Percentiles rank a stretch among this genome's conserved stretches.
Evolutionary conservation across 2,113 vertebrate genomes (phyloP).

Genomic region (Grus americana): DNA sequence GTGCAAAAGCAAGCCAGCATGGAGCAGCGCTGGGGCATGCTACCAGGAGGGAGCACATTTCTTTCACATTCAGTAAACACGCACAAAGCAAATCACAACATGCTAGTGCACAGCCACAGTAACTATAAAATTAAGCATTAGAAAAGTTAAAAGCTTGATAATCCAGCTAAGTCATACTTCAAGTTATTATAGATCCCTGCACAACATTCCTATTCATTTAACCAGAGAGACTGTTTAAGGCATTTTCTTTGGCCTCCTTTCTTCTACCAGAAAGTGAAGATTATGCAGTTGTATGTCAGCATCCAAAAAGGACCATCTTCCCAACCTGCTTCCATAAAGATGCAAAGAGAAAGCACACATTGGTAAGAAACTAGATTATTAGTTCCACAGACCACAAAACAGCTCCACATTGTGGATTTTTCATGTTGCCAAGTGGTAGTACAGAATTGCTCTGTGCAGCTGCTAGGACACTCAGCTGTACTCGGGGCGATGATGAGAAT

Average conservation of each 20-base stretch:
- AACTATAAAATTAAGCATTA: not conserved
- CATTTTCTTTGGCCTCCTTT: slow-evolving; percentile 51
- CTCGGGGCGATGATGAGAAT: not conserved
- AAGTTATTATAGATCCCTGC: slow-evolving; percentile 25
- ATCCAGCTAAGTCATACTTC: not conserved
- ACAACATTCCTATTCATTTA: not conserved
- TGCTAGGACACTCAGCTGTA: not conserved
- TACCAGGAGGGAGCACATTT: not conserved
- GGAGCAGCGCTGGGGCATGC: not conserved
- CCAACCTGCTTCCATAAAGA: not conserved
- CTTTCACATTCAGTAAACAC: not conserved
- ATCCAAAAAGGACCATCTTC: not conserved
- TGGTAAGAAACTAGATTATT: not conserved
- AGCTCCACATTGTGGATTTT: not conserved
- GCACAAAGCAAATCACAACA: not conserved
- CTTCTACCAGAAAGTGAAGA: slow-evolving; percentile 16
- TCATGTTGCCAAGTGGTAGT: not conserved
- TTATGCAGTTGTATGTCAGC: not conserved
- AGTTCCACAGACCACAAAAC: not conserved
- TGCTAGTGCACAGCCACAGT: not conserved
- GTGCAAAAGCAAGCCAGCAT: not conserved
- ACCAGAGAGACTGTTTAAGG: slow-evolving; percentile 22
- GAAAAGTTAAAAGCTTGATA: not conserved
- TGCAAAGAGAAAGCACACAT: not conserved
- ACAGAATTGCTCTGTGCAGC: not conserved